Percentiles rank a stretch among this genome's conserved stretches.
These are phyloP conservation scores for Drosophila kurseongensis DNA, from an alignment of 1,140 invertebrate species.

Conservation along the genomic window DNA sequence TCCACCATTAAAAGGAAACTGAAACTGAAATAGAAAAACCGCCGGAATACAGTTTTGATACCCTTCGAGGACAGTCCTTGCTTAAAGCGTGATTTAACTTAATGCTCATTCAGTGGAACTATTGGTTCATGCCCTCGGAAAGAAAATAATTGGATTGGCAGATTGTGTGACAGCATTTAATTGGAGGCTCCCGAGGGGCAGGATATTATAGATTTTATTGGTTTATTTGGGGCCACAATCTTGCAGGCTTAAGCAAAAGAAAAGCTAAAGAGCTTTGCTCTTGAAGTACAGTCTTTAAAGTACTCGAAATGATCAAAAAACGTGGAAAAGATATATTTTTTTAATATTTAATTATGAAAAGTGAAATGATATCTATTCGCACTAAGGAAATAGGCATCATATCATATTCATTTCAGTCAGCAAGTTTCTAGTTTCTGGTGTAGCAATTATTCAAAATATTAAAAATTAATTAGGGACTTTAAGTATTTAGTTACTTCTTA, in stretches of 20 bases:
- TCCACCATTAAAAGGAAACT: background rate
- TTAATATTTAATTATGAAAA: no score
- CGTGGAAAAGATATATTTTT: no score
- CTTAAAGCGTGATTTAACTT: constrained; percentile 32
- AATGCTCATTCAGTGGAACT: constrained; percentile 31
- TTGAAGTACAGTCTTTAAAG: background rate
- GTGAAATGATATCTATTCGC: no score
- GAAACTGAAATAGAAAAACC: constrained; percentile 14
- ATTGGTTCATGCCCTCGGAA: constrained; percentile 27
- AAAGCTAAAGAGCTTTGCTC: background rate
- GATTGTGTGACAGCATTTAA: constrained; percentile 43
- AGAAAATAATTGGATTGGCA: constrained; percentile 45
- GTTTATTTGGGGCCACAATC: background rate
- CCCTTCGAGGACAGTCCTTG: constrained; percentile 26
- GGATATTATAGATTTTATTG: constrained; percentile 30
- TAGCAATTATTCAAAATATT: no score
- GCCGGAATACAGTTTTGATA: constrained; percentile 40
- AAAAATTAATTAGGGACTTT: no score
- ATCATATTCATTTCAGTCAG: no score
- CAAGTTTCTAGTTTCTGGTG: no score
- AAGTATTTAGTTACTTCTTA: no score
- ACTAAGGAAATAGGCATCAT: no score
- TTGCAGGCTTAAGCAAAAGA: background rate
- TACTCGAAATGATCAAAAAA: no score
- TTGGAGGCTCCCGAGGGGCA: constrained; percentile 4